A percentile compares a stretch with the other conserved stretches of the same genome.
Evolutionary conservation across 2,797 vertebrate species (phyloP).

Genomic region (Channallabes apus): DNA sequence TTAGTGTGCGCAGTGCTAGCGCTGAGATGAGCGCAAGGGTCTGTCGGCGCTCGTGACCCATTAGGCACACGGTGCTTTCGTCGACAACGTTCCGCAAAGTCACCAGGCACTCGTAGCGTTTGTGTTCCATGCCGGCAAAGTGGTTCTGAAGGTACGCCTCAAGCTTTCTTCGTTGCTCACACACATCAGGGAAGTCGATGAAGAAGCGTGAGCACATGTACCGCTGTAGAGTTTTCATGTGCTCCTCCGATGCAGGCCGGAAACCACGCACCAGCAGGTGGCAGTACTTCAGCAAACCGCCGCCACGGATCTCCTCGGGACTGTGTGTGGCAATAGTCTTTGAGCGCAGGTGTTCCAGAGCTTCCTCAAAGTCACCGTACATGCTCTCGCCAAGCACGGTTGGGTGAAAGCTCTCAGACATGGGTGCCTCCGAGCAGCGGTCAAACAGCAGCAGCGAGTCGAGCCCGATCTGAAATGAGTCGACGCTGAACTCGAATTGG

Average conservation of each 20-base stretch:
- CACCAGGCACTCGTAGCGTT: constrained; percentile 93
- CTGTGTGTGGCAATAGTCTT: constrained; percentile 88
- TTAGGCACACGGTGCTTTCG: constrained; percentile 95
- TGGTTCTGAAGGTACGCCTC: constrained; percentile 95
- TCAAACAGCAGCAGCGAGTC: constrained; percentile 91
- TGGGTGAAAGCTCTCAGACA: constrained; percentile 94
- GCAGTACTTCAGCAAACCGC: constrained; percentile 95
- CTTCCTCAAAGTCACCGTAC: constrained; percentile 89
- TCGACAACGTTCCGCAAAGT: constrained; percentile 90
- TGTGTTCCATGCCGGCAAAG: constrained; percentile 88
- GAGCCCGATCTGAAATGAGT: constrained; percentile 95
- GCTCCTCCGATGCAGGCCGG: constrained; percentile 78
- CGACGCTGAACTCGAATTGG: constrained; percentile 96
- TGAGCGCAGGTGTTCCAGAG: constrained; percentile 86
- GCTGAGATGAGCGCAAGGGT: constrained; percentile 92
- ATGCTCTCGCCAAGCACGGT: constrained; percentile 90
- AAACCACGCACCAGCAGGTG: constrained; percentile 91
- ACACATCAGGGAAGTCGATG: constrained; percentile 93
- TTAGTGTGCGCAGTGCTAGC: constrained; percentile 84
- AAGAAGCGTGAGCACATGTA: constrained; percentile 99
- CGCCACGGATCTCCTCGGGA: constrained; percentile 93
- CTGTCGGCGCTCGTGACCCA: constrained; percentile 94
- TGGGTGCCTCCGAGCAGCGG: constrained; percentile 87
- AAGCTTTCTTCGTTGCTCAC: constrained; percentile 88
- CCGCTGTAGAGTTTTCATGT: constrained; percentile 88